Evolutionary conservation across 2,113 vertebrate genomes (phyloP), one percentile per base, ranked within the genome.

Genomic region (Philantomba maxwellii): DNA sequence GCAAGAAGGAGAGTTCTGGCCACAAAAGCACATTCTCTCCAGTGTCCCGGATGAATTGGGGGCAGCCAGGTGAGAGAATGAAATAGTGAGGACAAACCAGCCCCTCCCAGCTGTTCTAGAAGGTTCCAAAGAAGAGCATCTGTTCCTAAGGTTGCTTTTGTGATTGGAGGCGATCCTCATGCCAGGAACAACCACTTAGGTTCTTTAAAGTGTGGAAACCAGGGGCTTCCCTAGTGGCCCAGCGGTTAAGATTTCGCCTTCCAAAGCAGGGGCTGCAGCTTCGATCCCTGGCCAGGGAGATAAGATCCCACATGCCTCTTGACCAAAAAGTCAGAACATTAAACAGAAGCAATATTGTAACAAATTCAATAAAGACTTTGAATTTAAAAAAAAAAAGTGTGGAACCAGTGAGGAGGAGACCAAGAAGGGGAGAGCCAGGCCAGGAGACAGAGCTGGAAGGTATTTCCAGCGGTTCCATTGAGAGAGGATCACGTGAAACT

Each of bases 11-110:
- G 36, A 33, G 83, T 11, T 11, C 7, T 64, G 45, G 49, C 53
- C 7, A 25, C 51, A 36, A 66, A 55, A 30, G 55, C 4, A 1
- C 15, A 4, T 55, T 58, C 60, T 5, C 28, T 15, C 30, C 5
- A 1, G 12, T 2, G 62, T 66, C 26, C 89, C 3, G 1, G 23
- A 17, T 47, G 9, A 78, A 15, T 0, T 9, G 8, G 28, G 36
- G 16, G 23, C 45, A 89, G 16, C 23, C 9, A 60, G n/a, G 66
- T 36, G 45, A 45, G 30, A 30, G 58, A 57, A 81, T 7, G 25
- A 0, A 7, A 57, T 36, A 13, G 30, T 7, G 25, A 86, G 49
- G 77, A 47, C 23, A 58, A 62, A 36, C 3, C 23, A 21, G 30
- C 28, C 64, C 33, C 47, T 64, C 86, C 43, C 77, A 7, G 85